Base-by-base conservation (phyloP, 2,113 vertebrate species). In the Corythornis vintsioides region DNA sequence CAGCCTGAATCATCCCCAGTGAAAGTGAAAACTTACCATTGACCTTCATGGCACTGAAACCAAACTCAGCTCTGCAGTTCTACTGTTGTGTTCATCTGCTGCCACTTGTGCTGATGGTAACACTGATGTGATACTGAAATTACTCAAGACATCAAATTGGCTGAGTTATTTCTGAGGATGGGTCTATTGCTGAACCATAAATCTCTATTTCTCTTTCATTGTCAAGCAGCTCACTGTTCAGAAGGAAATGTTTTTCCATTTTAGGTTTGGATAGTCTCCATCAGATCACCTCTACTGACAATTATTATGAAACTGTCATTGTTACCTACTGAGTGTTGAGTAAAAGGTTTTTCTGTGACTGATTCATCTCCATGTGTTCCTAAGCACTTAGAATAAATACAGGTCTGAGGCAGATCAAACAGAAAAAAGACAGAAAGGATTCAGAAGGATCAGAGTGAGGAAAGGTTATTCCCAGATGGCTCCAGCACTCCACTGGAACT, bases 371-470 rank as follows among this genome's bases (percentile, higher is more conserved):
- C 21, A 69, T 76, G 55, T 92, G 74, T 66, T 93, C 77, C 42
- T 84, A 90, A 86, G 73, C 35, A 57, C 38, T 79, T 73, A 47
- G 87, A 67, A 88, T 88, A 85, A 88, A 74, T 52, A 38, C 1
- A 38, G 31, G 21, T 48, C 21, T 76, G 53, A 94, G 28, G 25
- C 57, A 94, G 40, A 90, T 86, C 83, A 96, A 96, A 93, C 55
- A 88, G 31, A 84, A 90, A 65, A 12, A 79, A 87, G 81, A 90
- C 89, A 90, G 73, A 94, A 89, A 66, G 77, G 92, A 96, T 95
- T 93, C 80, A 90, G 71, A 72, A 57, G 93, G 92, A 94, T 94
- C 65, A 92, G 90, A 95, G 70, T 61, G 40, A 84, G 92, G 50
- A 90, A 93, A 96, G 81, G 88, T 94, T 96, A 45, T 45, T 45